Percentiles rank a stretch among this genome's conserved stretches.
phyloP scores from a whole-genome alignment of 2,797 vertebrate genomes.

The Myripristis murdjan region DNA sequence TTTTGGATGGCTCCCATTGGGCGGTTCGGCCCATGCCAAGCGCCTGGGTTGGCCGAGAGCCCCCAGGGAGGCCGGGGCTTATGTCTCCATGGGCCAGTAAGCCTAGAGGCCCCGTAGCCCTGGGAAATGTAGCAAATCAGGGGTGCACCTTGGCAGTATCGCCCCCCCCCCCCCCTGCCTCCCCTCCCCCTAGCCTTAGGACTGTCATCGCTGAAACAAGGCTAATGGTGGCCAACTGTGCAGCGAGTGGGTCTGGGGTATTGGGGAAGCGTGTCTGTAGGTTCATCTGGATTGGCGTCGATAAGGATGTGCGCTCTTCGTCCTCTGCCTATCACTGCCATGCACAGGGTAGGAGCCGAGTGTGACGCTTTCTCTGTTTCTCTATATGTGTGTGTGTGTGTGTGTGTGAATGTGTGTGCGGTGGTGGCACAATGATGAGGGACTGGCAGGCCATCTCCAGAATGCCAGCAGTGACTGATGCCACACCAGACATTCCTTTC shows the following conservation, averaged over 20 bases:
- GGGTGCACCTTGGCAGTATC: conserved; percentile 83
- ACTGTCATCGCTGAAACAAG: conserved; percentile 81
- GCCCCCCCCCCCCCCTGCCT: conserved; percentile 15
- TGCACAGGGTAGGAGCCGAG: conserved; percentile 78
- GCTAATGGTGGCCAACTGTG: conserved; percentile 85
- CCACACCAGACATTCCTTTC: conserved; percentile 83
- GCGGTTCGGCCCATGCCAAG: conserved; percentile 80
- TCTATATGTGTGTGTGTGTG: conserved; percentile 51
- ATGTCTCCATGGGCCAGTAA: conserved; percentile 87
- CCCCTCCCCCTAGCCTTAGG: conserved; percentile 80
- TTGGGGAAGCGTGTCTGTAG: conserved; percentile 84
- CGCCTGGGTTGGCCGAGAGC: conserved; percentile 84
- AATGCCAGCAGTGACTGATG: conserved; percentile 86
- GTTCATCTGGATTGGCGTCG: conserved; percentile 89
- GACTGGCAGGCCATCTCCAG: conserved; percentile 77
- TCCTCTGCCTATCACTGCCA: conserved; percentile 85
- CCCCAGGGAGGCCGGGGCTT: conserved; percentile 83
- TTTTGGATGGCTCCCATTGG: conserved; percentile 81
- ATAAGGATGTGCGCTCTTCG: conserved; percentile 85
- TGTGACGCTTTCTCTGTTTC: conserved; percentile 60
- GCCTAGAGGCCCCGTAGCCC: conserved; percentile 81
- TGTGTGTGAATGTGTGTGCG: conserved; percentile 56
- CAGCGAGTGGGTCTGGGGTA: conserved; percentile 79
- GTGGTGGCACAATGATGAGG: conserved; percentile 71
- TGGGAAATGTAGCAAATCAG: conserved; percentile 84